Base-by-base conservation (phyloP, 2,113 vertebrate species). In the Psittacara wagleri region DNA sequence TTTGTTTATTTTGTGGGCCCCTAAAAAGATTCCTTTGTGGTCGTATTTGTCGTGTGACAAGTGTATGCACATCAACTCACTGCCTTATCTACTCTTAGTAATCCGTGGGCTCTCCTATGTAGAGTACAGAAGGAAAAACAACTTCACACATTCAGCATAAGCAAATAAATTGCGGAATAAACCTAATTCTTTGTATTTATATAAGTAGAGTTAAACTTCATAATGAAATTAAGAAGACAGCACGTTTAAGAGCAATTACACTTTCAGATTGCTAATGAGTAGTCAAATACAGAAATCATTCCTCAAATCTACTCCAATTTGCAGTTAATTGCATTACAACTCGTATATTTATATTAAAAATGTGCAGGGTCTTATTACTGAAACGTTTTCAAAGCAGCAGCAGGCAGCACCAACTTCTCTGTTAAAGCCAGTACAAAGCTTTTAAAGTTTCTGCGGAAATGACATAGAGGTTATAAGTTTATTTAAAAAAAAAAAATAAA, bases 251-350 rank as follows among this genome's bases (percentile, higher is more conserved):
- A 96, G 85, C 72, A 93, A 68, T 93, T 94, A 76, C 24, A 44
- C 52, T 90, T 95, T 61, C 14, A 86, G 86, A 92, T 86, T 90
- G 61, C 51, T 90, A 90, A 95, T 92, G 48, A 96, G 73, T 85
- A 94, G 83, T 94, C 55, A 81, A 83, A 90, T 92, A 90, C 49
- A 68, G 66, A 86, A 94, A 79, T 64, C 5, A 0, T 92, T 94
- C 61, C 62, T 92, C 57, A 78, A 78, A 76, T 94, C 51, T 83
- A 29, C 72, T 83, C 51, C 33, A 90, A 33, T 90, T 88, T 96
- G 66, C 72, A 74, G 55, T 90, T 95, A 95, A 91, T 94, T 94
- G 57, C 61, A 41, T 66, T 95, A 61, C 73, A 82, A 11, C 69
- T 72, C 17, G 13, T 70, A 19, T 93, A 93, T 88, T 94, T 94